phyloP scores from a whole-genome alignment of 2,113 vertebrate genomes.

The Corapipo altera region DNA sequence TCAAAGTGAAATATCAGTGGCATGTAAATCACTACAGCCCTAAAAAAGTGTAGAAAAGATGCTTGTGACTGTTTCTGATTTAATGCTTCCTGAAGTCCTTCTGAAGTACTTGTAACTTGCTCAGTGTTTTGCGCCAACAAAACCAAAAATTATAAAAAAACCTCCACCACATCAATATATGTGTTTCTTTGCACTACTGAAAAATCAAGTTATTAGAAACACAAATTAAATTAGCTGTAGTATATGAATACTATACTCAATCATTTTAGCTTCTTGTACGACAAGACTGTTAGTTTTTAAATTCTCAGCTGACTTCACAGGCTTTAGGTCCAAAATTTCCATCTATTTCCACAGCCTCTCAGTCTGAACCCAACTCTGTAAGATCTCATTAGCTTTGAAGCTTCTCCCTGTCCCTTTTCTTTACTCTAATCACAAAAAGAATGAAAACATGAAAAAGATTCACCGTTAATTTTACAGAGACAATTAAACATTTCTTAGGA shows the following conservation, averaged over 20 bases:
- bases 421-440: background rate
- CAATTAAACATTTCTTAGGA: background rate
- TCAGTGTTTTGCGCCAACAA: background rate
- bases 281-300: background rate
- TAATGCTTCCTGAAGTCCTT: background rate
- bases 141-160: background rate
- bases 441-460: background rate
- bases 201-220: background rate
- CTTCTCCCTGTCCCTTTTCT: background rate
- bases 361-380: background rate
- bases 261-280: background rate
- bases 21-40: background rate
- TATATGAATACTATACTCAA: background rate
- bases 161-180: fast-evolving
- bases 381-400: background rate
- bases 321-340: background rate
- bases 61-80: background rate
- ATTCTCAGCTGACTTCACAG: background rate
- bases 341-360: background rate
- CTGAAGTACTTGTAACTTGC: background rate
- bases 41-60: background rate
- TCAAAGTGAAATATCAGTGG: background rate
- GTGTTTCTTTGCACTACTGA: background rate
- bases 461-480: background rate
- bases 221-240: background rate